Conservation (phyloP, 2,797 vertebrate genomes). For the Coluber constrictor region DNA sequence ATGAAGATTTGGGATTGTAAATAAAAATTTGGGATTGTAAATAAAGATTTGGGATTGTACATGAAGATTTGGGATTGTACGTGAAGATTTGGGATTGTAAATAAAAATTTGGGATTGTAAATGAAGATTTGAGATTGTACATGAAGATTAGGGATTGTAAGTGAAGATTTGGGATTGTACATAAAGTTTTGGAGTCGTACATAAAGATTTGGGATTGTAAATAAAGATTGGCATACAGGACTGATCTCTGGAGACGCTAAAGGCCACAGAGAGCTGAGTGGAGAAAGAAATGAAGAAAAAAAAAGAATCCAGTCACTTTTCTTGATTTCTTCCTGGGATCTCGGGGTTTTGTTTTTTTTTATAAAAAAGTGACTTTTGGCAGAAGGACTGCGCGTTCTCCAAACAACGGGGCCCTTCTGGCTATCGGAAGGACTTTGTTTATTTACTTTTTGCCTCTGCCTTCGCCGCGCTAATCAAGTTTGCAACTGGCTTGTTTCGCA, state of each 20-base stretch:
- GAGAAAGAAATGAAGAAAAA: accelerated
- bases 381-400: neutral
- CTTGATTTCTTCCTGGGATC: neutral
- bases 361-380: neutral
- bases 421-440: neutral
- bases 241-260: neutral
- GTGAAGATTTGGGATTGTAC: no score
- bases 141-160: no score
- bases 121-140: no score
- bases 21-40: neutral
- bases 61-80: no score
- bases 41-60: no score
- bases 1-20: no score
- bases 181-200: no score
- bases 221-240: neutral
- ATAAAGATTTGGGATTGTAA: neutral
- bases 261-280: neutral
- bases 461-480: neutral
- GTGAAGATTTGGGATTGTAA: no score
- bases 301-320: neutral
- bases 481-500: neutral
- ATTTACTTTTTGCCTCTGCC: neutral
- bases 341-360: neutral
- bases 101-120: neutral
- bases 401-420: neutral